Evolutionary conservation across 2,888 invertebrate species (phyloP).

Genomic region (Drosophila histrio): DNA sequence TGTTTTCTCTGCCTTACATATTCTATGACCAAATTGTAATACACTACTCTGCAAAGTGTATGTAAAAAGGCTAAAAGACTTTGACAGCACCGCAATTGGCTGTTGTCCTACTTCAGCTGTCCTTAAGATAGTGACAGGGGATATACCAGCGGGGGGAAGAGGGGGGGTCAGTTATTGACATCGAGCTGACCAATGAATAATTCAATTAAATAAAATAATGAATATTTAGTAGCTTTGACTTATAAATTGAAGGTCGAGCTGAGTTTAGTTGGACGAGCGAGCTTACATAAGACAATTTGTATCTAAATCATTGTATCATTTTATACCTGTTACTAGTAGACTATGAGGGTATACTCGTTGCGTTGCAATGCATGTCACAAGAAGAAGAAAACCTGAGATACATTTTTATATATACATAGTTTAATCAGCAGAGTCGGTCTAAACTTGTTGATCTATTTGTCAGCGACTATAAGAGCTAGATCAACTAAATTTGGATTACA

Average conservation of each 20-base stretch:
- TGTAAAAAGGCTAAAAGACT: background rate
- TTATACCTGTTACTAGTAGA: too few species aligned
- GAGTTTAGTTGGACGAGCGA: background rate
- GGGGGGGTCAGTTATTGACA: constrained; percentile 24
- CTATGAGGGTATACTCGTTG: too few species aligned
- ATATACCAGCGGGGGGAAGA: background rate
- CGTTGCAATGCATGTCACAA: background rate
- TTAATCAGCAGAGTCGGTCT: too few species aligned
- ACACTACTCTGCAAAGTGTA: background rate
- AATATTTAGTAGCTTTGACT: constrained; percentile 63
- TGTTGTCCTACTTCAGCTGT: background rate
- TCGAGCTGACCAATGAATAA: constrained; percentile 62
- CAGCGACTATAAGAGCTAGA: too few species aligned
- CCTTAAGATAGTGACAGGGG: constrained; percentile 18
- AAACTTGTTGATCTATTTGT: too few species aligned
- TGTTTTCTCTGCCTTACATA: too few species aligned
- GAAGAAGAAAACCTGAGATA: too few species aligned
- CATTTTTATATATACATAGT: too few species aligned
- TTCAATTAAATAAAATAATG: constrained; percentile 77
- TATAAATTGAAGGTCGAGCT: constrained; percentile 18
- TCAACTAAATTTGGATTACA: too few species aligned
- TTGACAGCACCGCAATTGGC: constrained; percentile 1
- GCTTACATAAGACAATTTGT: background rate
- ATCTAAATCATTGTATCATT: background rate
- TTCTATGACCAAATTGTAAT: background rate